Conservation (phyloP, 2,797 vertebrate species). For the Decapterus maruadsi region DNA sequence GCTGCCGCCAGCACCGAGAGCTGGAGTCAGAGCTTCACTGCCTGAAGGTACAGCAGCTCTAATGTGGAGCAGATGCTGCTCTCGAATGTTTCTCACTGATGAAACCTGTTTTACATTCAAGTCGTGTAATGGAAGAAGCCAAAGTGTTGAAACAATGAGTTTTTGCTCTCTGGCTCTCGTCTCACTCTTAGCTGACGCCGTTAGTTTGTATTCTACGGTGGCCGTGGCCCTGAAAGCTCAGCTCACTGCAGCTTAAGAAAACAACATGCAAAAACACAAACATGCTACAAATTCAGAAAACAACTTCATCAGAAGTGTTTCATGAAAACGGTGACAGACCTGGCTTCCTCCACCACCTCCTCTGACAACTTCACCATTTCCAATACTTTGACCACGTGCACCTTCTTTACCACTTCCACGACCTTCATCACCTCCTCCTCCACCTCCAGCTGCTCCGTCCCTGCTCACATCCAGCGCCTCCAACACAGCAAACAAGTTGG, state of each 20-base stretch:
- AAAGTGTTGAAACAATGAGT: constrained; percentile 4
- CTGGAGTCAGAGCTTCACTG: constrained; percentile 35
- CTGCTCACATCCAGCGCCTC: constrained; percentile 6
- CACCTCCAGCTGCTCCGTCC: constrained; percentile 9
- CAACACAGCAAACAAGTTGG: constrained; percentile 33
- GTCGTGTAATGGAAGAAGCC: constrained; percentile 10
- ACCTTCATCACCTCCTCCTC: neutral
- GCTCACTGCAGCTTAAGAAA: no score
- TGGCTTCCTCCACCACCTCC: no score
- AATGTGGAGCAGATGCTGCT: constrained; percentile 63
- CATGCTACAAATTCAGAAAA: no score
- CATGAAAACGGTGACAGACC: no score
- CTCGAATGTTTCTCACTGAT: constrained; percentile 9
- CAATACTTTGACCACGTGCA: no score
- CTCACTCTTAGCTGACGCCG: neutral
- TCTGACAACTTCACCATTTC: no score
- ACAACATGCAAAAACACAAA: no score
- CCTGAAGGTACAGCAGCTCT: constrained; percentile 53
- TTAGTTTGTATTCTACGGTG: no score
- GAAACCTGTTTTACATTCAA: constrained; percentile 14
- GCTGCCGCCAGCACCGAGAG: constrained; percentile 14
- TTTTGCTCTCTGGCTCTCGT: neutral
- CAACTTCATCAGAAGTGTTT: no score
- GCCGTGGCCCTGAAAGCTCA: no score
- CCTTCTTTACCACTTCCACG: no score